Evolutionary conservation across 2,797 vertebrate genomes (phyloP).

Genomic region (Lutra lutra): DNA sequence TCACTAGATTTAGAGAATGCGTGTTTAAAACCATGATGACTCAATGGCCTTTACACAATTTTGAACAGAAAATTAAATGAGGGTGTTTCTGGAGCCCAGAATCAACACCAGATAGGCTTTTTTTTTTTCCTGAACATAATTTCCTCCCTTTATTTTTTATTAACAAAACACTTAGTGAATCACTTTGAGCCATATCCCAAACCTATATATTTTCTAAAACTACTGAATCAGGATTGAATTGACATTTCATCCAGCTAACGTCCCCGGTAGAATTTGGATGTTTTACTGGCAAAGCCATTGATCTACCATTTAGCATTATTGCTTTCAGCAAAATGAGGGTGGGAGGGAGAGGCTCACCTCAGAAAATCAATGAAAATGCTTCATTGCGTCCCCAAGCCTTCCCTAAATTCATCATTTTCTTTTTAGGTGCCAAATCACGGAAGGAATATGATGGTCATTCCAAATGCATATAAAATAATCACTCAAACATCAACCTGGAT

Average conservation of each 20-base stretch:
- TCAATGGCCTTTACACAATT: constrained; percentile 37
- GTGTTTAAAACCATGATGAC: not conserved
- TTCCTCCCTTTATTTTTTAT: constrained; percentile 43
- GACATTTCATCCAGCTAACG: constrained; percentile 50
- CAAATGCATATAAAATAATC: constrained; percentile 59
- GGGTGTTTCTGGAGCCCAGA: not conserved
- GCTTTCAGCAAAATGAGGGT: constrained; percentile 43
- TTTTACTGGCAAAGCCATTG: constrained; percentile 64
- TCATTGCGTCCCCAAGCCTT: constrained; percentile 25
- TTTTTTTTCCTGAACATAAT: not conserved
- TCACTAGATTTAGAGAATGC: not conserved
- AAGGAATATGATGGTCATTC: constrained; percentile 46
- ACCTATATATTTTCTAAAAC: constrained; percentile 59
- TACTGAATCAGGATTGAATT: constrained; percentile 50
- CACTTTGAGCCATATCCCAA: constrained; percentile 44
- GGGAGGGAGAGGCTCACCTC: constrained; percentile 29
- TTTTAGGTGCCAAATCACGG: constrained; percentile 53
- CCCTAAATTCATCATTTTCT: constrained; percentile 50
- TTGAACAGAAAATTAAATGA: constrained; percentile 31
- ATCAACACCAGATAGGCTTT: not conserved
- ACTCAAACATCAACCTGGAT: constrained; percentile 5
- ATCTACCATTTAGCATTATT: constrained; percentile 64
- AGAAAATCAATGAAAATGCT: constrained; percentile 59
- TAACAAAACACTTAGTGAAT: constrained; percentile 48
- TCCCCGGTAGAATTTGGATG: not conserved